phyloP scores from a whole-genome alignment of 2,113 vertebrate genomes.

The Taxidea taxus region DNA sequence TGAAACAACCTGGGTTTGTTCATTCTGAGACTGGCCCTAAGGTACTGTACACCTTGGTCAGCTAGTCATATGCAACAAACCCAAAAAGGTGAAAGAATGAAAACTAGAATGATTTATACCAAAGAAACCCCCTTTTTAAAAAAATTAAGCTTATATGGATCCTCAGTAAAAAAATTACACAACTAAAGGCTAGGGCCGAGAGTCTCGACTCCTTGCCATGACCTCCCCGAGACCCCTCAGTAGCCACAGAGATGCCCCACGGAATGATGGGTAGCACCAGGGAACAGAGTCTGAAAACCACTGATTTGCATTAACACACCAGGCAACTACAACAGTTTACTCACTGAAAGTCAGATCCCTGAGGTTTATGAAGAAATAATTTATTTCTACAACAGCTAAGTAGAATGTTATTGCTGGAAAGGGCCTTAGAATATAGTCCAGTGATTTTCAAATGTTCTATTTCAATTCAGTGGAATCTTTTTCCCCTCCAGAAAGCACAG shows the following conservation, averaged over 20 bases:
- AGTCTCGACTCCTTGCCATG: not conserved
- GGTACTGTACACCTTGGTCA: not conserved
- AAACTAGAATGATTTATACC: not conserved
- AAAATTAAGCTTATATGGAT: not conserved
- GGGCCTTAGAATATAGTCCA: not conserved
- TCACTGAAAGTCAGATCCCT: not conserved
- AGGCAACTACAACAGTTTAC: slow-evolving; percentile 19
- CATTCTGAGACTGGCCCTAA: not conserved
- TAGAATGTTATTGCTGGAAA: slow-evolving; percentile 52
- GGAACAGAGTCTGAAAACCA: slow-evolving; percentile 5
- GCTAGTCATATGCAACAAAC: not conserved
- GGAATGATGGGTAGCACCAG: not conserved
- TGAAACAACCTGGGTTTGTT: not conserved
- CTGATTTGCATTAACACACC: not conserved
- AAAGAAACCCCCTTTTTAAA: not conserved
- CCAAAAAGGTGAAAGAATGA: not conserved
- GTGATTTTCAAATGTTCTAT: slow-evolving; percentile 36
- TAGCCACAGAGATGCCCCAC: not conserved
- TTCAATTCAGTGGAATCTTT: not conserved
- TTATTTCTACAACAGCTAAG: slow-evolving; percentile 42
- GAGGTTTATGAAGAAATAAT: slow-evolving; percentile 10
- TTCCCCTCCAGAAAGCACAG: not conserved
- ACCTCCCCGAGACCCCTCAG: not conserved
- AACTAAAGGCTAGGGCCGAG: not conserved
- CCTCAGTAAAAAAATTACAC: not conserved